Evolutionary conservation across 2,113 vertebrate genomes (phyloP), one percentile per base, ranked within the genome.

Genomic region (Erpornis zantholeuca): DNA sequence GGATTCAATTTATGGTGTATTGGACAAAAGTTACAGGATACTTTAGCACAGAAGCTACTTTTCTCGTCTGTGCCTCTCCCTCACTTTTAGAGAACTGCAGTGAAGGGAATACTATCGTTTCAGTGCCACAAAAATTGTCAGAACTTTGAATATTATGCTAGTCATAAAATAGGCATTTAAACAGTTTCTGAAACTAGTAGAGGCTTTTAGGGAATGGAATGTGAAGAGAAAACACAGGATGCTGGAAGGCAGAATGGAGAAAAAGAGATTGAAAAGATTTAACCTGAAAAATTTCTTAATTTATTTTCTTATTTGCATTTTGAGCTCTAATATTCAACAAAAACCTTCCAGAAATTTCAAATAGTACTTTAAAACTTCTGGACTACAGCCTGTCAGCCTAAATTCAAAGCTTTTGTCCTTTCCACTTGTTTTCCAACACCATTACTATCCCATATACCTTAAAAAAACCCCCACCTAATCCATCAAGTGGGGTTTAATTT

Each of bases 91-190:
- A 49, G 73, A 70, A 72, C 18, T 54, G 24, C 29, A 88, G 29
- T 33, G 53, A 92, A 61, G 27, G 38, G n/a, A 44, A 44, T 12
- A 63, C 17, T 56, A 27, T 12, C 45, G 28, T 81, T 85, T 65
- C 86, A 82, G 21, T 31, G 29, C 15, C 56, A n/a, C 38, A 16
- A 31, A 90, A 89, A 24, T 10, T 91, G 64, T 56, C 66, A 92
- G 59, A 87, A 69, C 21, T 92, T 53, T 54, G 16, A 92, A 24
- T 49, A 91, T 54, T 76, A 80, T 31, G 23, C 60, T 89, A 61
- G 27, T 61, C 57, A 96, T 66, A 77, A 96, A 95, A 89, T 15
- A 94, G 81, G 78, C 38, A 91, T 92, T 96, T 83, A 57, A 95
- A 80, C n/a, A 50, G 38, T 73, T 93, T 70, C 69, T 92, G 81